These are phyloP conservation scores for Leptura quadrifasciata DNA, from an alignment of 2,888 invertebrate species.

Conservation along the genomic window DNA sequence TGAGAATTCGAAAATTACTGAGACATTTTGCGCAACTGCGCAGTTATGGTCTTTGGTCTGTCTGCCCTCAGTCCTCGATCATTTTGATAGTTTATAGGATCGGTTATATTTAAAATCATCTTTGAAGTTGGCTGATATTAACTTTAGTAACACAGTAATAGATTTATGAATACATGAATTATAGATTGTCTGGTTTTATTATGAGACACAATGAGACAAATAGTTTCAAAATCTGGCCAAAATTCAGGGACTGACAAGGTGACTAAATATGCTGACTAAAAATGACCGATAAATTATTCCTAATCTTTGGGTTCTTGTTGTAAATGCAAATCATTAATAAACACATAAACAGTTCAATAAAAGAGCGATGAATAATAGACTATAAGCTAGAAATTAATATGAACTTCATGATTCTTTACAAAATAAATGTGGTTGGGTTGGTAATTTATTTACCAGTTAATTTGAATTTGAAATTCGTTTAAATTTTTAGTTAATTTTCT, in stretches of 20 bases:
- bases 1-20: too few relatives aligned
- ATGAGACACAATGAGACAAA: too few relatives aligned
- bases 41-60: slow-evolving; percentile 10
- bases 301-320: too few relatives aligned
- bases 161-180: background rate
- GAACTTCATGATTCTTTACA: background rate
- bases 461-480: background rate
- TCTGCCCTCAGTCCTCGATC: background rate
- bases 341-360: too few relatives aligned
- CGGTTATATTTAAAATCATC: background rate
- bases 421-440: background rate
- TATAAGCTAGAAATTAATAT: background rate
- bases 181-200: too few relatives aligned
- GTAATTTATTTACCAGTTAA: too few relatives aligned
- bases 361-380: too few relatives aligned
- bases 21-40: slow-evolving; percentile 10
- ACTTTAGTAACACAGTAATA: background rate
- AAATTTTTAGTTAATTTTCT: slow-evolving; percentile 7
- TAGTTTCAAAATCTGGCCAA: too few relatives aligned
- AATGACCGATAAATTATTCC: too few relatives aligned
- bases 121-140: background rate
- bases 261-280: too few relatives aligned
- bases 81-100: background rate
- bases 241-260: too few relatives aligned
- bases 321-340: too few relatives aligned